phyloP scores from a whole-genome alignment of 2,888 invertebrate species.

The Orthosia incerta region DNA sequence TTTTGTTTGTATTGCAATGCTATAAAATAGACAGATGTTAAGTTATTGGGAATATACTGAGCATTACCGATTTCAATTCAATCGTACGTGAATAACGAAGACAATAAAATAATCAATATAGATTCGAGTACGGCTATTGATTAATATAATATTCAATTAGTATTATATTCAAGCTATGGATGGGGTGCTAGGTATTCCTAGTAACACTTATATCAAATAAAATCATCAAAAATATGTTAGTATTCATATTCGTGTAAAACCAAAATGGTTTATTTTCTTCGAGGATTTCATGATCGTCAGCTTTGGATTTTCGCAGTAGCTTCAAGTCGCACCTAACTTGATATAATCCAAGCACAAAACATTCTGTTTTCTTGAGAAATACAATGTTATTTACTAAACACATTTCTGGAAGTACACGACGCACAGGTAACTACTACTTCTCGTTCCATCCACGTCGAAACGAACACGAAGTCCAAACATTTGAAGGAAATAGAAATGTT shows the following conservation, averaged over 20 bases:
- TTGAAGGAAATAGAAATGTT: conserved; percentile 62
- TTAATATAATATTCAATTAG: conserved; percentile 34
- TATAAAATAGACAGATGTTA: conserved; percentile 13
- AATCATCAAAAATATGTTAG: background rate
- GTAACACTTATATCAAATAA: no score
- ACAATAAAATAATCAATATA: conserved; percentile 29
- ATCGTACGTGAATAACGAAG: conserved; percentile 11
- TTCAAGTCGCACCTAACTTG: background rate
- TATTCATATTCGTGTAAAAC: background rate
- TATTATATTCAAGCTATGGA: background rate
- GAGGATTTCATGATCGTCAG: background rate
- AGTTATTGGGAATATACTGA: background rate
- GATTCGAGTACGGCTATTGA: conserved; percentile 23
- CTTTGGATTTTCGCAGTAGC: background rate
- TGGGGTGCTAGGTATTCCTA: no score
- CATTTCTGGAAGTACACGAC: conserved; percentile 19
- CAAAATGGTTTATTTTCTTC: background rate
- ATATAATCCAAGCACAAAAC: conserved; percentile 13
- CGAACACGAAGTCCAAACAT: conserved; percentile 44
- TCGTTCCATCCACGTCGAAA: conserved; percentile 35
- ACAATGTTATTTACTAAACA: conserved; percentile 13
- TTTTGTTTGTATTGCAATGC: conserved; percentile 31
- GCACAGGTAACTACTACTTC: conserved; percentile 21
- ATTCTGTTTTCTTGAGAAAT: background rate
- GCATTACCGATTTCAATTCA: conserved; percentile 9